Conservation (phyloP, 2,888 invertebrate genomes). For the Apomyelois bistriatella region DNA sequence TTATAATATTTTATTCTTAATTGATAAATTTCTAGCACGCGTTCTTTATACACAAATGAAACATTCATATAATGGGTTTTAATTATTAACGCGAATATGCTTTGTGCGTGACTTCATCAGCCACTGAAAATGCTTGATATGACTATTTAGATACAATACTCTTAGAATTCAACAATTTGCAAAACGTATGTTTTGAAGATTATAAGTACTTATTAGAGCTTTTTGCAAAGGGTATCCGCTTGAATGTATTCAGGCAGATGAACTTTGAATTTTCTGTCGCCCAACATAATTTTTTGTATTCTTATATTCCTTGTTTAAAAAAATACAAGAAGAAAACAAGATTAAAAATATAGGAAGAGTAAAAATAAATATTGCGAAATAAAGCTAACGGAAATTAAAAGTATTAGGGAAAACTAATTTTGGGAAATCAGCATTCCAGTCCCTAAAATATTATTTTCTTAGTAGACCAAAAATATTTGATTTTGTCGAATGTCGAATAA, state of each 20-base stretch:
- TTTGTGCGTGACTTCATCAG: slow-evolving; percentile 10
- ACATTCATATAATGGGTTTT: neutral
- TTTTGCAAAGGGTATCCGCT: no score
- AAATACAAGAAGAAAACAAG: no score
- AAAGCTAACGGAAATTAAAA: no score
- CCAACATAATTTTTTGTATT: no score
- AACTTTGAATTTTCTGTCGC: no score
- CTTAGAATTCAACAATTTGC: neutral
- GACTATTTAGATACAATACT: neutral
- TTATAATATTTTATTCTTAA: neutral
- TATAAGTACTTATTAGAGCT: neutral
- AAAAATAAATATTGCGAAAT: no score
- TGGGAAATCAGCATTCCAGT: no score
- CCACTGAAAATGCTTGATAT: neutral
- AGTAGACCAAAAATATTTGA: neutral
- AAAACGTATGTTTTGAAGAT: neutral
- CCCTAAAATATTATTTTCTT: no score
- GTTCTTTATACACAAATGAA: neutral
- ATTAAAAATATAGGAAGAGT: no score
- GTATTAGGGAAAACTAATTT: no score
- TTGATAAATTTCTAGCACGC: neutral
- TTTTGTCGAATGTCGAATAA: neutral
- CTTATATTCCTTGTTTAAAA: no score
- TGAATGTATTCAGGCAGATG: no score
- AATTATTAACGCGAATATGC: slow-evolving; percentile 3